These are phyloP conservation scores for Albula glossodonta DNA, from an alignment of 2,113 vertebrate genomes.

Conservation along the genomic window DNA sequence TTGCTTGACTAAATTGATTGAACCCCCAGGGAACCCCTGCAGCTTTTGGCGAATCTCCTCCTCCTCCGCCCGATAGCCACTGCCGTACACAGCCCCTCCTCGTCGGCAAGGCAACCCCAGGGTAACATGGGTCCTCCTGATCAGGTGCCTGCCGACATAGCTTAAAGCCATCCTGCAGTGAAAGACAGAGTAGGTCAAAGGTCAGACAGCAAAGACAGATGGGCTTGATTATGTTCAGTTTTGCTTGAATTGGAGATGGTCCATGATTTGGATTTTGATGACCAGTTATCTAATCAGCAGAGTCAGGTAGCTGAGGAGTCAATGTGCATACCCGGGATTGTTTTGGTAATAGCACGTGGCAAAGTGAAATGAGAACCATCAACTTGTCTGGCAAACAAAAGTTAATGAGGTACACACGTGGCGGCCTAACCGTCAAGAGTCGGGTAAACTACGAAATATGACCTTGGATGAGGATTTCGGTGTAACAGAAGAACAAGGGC, in stretches of 20 bases:
- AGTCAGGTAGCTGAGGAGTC: no score
- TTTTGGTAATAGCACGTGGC: background rate
- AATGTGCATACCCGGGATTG: no score
- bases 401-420: background rate
- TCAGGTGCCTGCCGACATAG: constrained; percentile 59
- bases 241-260: background rate
- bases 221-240: background rate
- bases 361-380: background rate
- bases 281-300: background rate
- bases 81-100: constrained; percentile 66
- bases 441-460: no score
- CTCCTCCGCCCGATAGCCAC: constrained; percentile 68
- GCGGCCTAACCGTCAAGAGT: no score
- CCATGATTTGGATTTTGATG: background rate
- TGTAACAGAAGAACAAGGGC: no score
- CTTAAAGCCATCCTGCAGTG: constrained; percentile 76
- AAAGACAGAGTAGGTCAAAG: constrained; percentile 27
- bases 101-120: constrained; percentile 57
- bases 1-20: constrained; percentile 79
- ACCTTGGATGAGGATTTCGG: no score
- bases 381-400: background rate
- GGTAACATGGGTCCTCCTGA: constrained; percentile 49
- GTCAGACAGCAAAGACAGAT: background rate
- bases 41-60: constrained; percentile 77
- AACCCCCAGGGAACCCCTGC: constrained; percentile 80